Evolutionary conservation across 2,888 invertebrate species (phyloP).

Genomic region (Lycophotia porphyrea): DNA sequence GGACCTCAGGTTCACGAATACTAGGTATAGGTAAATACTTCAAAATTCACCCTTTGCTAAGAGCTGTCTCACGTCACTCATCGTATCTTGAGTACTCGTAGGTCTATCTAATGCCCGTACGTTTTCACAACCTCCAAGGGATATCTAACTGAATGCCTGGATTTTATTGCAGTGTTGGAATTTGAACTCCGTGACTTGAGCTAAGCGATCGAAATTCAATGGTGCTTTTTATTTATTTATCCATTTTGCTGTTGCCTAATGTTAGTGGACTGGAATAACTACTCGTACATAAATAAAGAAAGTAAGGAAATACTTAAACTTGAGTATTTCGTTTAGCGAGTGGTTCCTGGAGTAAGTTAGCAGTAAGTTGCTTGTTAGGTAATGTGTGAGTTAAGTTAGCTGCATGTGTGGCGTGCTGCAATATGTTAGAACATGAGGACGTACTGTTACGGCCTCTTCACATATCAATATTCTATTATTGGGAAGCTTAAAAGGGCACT

Average conservation of each 20-base stretch:
- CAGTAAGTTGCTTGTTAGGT: slow-evolving; percentile 34
- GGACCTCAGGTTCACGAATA: background rate
- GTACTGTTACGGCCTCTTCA: background rate
- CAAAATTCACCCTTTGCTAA: background rate
- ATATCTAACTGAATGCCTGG: background rate
- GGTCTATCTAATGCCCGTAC: no score
- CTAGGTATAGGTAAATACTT: background rate
- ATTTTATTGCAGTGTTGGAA: background rate
- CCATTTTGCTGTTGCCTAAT: background rate
- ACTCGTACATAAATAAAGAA: slow-evolving; percentile 10
- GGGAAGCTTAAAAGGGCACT: slow-evolving; percentile 6
- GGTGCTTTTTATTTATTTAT: background rate
- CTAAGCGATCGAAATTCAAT: background rate
- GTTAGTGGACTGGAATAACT: background rate
- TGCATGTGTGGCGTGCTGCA: slow-evolving; percentile 20
- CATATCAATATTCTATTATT: background rate
- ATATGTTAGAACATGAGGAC: background rate
- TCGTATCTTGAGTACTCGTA: no score
- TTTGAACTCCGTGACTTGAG: background rate
- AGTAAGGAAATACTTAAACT: slow-evolving; percentile 43
- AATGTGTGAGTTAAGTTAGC: slow-evolving; percentile 39
- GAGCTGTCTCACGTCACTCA: no score
- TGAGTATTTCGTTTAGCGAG: slow-evolving; percentile 48
- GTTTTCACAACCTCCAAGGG: background rate
- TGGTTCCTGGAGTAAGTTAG: slow-evolving; percentile 38